Conservation (phyloP, 2,888 invertebrate species). For the Cheilosia vernalis region DNA sequence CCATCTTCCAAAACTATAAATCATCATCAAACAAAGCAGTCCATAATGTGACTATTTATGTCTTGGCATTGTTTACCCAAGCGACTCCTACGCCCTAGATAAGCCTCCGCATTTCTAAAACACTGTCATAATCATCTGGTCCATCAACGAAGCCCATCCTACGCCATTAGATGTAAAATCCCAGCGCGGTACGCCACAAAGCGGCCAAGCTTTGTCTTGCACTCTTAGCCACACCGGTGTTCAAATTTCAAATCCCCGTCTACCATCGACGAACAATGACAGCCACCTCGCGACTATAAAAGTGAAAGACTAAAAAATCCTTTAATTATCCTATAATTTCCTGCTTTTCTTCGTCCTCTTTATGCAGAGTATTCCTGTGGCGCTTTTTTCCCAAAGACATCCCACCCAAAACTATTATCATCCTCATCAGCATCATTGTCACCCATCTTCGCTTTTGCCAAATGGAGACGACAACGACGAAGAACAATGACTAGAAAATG, state of each 20-base stretch:
- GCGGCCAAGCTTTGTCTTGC: conserved; percentile 5
- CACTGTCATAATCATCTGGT: not conserved
- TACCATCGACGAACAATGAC: conserved; percentile 32
- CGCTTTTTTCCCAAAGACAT: conserved; percentile 5
- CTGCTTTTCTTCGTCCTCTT: conserved; percentile 40
- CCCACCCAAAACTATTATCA: conserved; percentile 51
- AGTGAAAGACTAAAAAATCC: conserved; percentile 29
- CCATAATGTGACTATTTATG: conserved; percentile 1
- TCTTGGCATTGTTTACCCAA: conserved; percentile 2
- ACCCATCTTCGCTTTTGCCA: conserved; percentile 28
- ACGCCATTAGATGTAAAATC: conserved; percentile 13
- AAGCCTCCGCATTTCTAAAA: not conserved
- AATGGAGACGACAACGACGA: conserved; percentile 1
- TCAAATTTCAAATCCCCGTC: conserved; percentile 17
- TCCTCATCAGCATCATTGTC: conserved; percentile 66
- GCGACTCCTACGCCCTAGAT: conserved; percentile 1
- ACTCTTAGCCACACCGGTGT: conserved; percentile 19
- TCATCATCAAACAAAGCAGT: conserved; percentile 1
- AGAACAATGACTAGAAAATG: conserved; percentile 47
- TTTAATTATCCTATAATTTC: conserved; percentile 65
- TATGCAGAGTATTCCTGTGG: conserved; percentile 11
- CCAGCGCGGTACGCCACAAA: conserved; percentile 36
- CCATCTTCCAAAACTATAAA: conserved; percentile 15
- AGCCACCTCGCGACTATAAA: conserved; percentile 3
- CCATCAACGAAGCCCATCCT: conserved; percentile 4